phyloP scores from a whole-genome alignment of 2,888 invertebrate species.

The Rugalucina vietnamica region DNA sequence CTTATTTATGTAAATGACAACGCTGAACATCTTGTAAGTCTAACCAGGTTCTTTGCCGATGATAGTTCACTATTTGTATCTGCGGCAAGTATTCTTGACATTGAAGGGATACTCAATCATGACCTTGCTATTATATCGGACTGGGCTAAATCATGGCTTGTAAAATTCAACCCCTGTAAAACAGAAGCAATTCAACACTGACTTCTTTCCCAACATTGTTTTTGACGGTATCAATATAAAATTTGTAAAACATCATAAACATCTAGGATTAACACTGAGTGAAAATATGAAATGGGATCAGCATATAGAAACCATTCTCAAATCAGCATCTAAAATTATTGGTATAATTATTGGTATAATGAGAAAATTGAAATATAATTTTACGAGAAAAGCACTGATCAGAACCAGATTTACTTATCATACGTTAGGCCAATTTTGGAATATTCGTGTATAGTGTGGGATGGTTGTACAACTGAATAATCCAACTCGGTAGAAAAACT shows the following conservation, averaged over 20 bases:
- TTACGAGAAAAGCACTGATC: not conserved
- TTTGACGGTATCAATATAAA: too few species aligned
- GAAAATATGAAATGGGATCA: not conserved
- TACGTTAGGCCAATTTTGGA: not conserved
- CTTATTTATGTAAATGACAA: slow-evolving; percentile 36
- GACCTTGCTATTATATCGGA: slow-evolving; percentile 13
- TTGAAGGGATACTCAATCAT: slow-evolving; percentile 11
- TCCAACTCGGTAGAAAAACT: not conserved
- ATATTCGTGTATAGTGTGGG: not conserved
- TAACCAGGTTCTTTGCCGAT: slow-evolving; percentile 42
- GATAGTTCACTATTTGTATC: slow-evolving; percentile 31
- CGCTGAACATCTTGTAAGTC: slow-evolving; percentile 23
- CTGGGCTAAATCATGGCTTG: slow-evolving; percentile 37
- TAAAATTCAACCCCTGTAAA: slow-evolving; percentile 32
- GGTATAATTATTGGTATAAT: too few species aligned
- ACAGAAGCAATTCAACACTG: slow-evolving; percentile 14
- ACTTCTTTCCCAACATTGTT: not conserved
- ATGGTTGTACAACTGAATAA: not conserved
- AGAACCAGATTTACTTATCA: not conserved
- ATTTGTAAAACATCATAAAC: not conserved
- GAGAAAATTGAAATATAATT: not conserved
- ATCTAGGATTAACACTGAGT: not conserved
- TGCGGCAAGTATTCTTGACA: not conserved
- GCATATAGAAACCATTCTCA: not conserved
- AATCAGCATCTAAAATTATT: not conserved